Base-by-base conservation (phyloP, 1,140 invertebrate species). In the Sycophaga agraensis region DNA sequence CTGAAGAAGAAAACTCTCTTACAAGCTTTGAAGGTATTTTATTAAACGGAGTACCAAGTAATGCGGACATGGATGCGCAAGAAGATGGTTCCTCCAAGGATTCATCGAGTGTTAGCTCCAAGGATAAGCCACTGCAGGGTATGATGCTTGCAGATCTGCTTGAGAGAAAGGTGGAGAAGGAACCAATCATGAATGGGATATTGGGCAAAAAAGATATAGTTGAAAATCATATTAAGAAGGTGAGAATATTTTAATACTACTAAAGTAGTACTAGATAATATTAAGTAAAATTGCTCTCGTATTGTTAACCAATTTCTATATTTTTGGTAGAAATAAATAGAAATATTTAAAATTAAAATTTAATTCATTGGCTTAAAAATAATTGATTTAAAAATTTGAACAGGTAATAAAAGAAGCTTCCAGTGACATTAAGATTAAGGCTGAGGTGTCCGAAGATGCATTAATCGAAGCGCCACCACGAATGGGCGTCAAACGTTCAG, bases 141-240 rank as follows among this genome's bases (percentile, higher is more conserved):
- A 78, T 85, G 66, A 86, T 89, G 82, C 72, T 91, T 5, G 87
- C 87, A 0, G 88, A 90, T 73, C 74, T 90, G 21, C 71, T 90
- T 0, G 88, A 90, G 59, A 72, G 82, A 0, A 86, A 85, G 59
- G 81, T 90, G 0, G 84, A 86, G 9, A 85, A 86, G 22, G 85
- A 84, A 56, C 82, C 84, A 2, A 74, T 85, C 4, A 66, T 87
- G 62, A 88, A 87, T 67, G 86, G 86, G 3, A 79, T 83, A 1
- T 62, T 87, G 3, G 79, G 80, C 2, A 85, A 86, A 68, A 61
- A 62, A 50, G 87, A 88, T 71, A 67, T 88, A 7, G 82, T 87
- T 1, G 84, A 86, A 58, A 86, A 86, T 70, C 83, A 84, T 53
- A 83, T 85, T 28, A 83, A 85, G 64, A 85, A 84, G 66, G 59